A percentile compares a stretch with the other conserved stretches of the same genome.
Conservation (phyloP, 2,113 vertebrate genomes). For the Toxotes jaculatrix region DNA sequence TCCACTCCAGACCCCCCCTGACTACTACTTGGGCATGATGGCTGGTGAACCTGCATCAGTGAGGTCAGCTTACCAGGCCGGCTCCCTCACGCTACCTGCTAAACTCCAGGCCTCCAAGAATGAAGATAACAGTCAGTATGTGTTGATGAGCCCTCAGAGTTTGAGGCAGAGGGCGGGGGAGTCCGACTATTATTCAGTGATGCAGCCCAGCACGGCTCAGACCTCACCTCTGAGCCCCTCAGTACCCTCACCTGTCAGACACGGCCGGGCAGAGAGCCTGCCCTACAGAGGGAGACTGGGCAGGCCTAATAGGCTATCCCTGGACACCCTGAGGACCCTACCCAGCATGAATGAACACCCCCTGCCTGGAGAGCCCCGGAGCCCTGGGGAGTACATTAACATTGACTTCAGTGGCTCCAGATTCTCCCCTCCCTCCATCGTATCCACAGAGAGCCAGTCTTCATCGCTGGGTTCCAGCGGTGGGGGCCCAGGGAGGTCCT, state of each 20-base stretch:
- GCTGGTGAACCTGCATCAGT: constrained; percentile 53
- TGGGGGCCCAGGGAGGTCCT: constrained; percentile 84
- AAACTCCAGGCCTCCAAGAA: constrained; percentile 81
- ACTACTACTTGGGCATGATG: constrained; percentile 76
- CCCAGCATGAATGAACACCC: constrained; percentile 93
- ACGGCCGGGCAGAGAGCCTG: constrained; percentile 81
- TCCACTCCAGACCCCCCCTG: constrained; percentile 80
- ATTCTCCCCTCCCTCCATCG: constrained; percentile 78
- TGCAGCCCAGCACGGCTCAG: constrained; percentile 60
- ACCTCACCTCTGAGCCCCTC: constrained; percentile 71
- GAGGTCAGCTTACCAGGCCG: constrained; percentile 76
- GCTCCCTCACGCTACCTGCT: constrained; percentile 86
- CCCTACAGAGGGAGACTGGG: constrained; percentile 82
- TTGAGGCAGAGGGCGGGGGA: constrained; percentile 84
- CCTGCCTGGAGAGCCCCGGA: constrained; percentile 88
- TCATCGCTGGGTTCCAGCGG: constrained; percentile 86
- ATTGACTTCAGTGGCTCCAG: constrained; percentile 88
- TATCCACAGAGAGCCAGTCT: constrained; percentile 81
- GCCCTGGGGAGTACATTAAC: constrained; percentile 95
- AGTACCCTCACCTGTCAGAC: constrained; percentile 83
- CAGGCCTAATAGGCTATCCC: constrained; percentile 89
- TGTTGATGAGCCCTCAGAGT: constrained; percentile 92
- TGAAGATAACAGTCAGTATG: constrained; percentile 88
- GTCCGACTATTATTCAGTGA: constrained; percentile 74
- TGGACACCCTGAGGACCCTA: constrained; percentile 88